These are phyloP conservation scores for Gryllus longicercus DNA, from an alignment of 2,888 invertebrate genomes.

Conservation along the genomic window DNA sequence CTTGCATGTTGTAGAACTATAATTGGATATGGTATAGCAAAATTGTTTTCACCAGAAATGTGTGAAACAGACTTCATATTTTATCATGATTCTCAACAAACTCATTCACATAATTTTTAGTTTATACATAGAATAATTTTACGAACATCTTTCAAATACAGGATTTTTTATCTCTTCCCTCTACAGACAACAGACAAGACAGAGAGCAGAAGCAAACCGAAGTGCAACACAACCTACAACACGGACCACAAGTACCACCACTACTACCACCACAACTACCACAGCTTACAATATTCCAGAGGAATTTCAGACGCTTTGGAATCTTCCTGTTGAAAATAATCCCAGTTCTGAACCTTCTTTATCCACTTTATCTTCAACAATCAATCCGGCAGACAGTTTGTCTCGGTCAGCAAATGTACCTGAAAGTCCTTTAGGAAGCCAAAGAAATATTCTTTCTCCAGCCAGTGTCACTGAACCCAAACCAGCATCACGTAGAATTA, in stretches of 20 bases:
- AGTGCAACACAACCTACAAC: constrained; percentile 17
- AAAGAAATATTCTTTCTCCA: neutral
- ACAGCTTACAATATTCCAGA: neutral
- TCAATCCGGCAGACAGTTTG: neutral
- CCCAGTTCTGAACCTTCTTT: constrained; percentile 22
- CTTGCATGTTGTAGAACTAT: constrained; percentile 1
- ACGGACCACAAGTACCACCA: constrained; percentile 18
- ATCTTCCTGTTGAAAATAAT: neutral
- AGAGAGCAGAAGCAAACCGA: constrained; percentile 26
- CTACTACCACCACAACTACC: constrained; percentile 18
- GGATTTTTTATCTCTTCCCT: constrained; percentile 28
- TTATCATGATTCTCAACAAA: neutral
- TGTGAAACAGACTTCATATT: neutral
- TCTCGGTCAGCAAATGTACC: neutral
- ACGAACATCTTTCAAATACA: neutral
- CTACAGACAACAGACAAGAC: constrained; percentile 33
- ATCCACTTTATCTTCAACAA: neutral
- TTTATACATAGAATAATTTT: neutral
- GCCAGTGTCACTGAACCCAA: constrained; percentile 19
- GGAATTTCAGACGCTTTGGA: neutral
- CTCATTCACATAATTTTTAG: neutral
- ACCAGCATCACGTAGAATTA: constrained; percentile 26
- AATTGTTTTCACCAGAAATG: neutral
- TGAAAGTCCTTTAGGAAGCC: neutral
- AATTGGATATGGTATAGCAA: neutral